These are phyloP conservation scores for Zoanthus sansibaricus DNA, from an alignment of 92 coral and sea anemone species.

Conservation along the genomic window DNA sequence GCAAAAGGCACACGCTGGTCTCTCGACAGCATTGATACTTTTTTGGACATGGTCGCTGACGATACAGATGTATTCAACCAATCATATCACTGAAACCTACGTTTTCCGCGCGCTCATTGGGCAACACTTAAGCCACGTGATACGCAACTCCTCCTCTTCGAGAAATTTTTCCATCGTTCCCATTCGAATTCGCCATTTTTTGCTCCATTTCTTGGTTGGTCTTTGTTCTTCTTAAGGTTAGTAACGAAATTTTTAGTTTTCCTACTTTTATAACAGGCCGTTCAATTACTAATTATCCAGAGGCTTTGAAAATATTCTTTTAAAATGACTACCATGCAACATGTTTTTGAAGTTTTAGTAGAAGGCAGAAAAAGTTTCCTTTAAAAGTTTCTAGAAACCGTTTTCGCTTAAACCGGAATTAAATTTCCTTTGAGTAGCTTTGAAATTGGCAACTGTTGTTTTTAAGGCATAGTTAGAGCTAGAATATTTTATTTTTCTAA, in stretches of 20 bases:
- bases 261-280: neutral
- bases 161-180: conserved; percentile 29
- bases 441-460: conserved; percentile 30
- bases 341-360: neutral
- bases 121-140: conserved; percentile 38
- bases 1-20: conserved; percentile 35
- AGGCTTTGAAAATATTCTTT: neutral
- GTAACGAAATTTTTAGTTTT: conserved; percentile 3
- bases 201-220: conserved; percentile 40
- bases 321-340: neutral
- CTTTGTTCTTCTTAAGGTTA: conserved; percentile 30
- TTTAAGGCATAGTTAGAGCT: neutral
- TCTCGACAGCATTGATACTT: conserved; percentile 48
- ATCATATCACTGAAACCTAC: neutral
- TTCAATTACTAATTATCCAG: neutral
- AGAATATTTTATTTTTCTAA: neutral
- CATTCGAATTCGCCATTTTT: conserved; percentile 55
- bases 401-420: conserved; percentile 18
- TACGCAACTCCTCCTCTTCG: conserved; percentile 33
- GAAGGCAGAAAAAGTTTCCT: conserved; percentile 29
- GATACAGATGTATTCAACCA: conserved; percentile 21
- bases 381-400: conserved; percentile 53
- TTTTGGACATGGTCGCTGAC: conserved; percentile 33
- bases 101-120: conserved; percentile 47
- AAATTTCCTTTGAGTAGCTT: neutral